A percentile compares a stretch with the other conserved stretches of the same genome.
Conservation (phyloP, 2,113 vertebrate species). For the Saccopteryx leptura region DNA sequence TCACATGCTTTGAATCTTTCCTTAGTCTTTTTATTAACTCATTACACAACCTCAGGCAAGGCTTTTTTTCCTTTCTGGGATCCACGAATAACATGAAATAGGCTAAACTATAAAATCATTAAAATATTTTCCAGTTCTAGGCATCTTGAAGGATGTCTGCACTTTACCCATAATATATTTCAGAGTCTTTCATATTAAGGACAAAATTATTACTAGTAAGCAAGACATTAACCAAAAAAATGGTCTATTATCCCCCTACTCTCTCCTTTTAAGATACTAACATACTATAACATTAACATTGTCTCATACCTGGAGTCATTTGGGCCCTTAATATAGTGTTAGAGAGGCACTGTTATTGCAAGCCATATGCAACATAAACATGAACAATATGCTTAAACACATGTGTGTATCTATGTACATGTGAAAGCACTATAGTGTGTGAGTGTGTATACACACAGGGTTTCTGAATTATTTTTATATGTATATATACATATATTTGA, state of each 20-base stretch:
- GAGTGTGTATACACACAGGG: not conserved
- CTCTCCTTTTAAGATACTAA: not conserved
- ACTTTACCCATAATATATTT: not conserved
- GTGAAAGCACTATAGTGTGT: not conserved
- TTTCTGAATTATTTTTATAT: not conserved
- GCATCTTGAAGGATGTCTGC: not conserved
- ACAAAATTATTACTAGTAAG: not conserved
- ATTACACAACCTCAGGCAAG: not conserved
- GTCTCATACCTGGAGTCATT: not conserved
- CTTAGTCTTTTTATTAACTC: slow-evolving; percentile 11
- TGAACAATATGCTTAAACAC: not conserved
- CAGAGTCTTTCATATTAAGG: not conserved
- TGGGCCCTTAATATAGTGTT: not conserved
- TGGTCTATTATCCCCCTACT: not conserved
- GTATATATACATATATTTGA: not conserved
- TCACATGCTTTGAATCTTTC: not conserved
- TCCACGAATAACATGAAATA: not conserved
- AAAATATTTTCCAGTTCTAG: not conserved
- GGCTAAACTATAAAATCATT: not conserved
- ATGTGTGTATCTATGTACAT: not conserved
- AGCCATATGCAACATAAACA: not conserved
- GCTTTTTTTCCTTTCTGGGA: not conserved
- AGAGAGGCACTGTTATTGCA: not conserved
- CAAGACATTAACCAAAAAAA: slow-evolving; percentile 26
- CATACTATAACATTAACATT: not conserved